Percentiles rank a stretch among this genome's conserved stretches.
Conservation (phyloP, 2,797 vertebrate species). For the Dipus sagitta region DNA sequence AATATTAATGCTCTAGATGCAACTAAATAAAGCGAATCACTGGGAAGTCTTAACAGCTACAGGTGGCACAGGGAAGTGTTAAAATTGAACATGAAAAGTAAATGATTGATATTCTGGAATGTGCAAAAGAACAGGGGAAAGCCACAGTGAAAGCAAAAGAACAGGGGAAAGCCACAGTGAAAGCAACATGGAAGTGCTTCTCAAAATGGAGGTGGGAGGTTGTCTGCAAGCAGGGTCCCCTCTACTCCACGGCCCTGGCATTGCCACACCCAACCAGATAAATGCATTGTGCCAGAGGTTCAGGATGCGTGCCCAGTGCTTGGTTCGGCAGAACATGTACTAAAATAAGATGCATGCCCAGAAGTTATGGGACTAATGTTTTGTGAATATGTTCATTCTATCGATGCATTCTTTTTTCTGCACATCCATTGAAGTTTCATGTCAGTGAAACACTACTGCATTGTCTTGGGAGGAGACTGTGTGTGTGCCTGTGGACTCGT, state of each 20-base stretch:
- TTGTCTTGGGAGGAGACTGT: too few species aligned
- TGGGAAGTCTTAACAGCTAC: background rate
- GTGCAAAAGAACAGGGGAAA: background rate
- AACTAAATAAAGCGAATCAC: background rate
- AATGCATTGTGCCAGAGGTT: background rate
- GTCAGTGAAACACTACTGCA: too few species aligned
- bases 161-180: background rate
- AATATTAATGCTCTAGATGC: background rate
- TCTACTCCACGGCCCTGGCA: too few species aligned
- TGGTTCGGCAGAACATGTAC: too few species aligned
- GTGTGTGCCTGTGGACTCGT: too few species aligned
- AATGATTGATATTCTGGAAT: background rate
- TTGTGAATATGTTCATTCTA: background rate
- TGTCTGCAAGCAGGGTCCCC: background rate
- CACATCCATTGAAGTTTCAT: too few species aligned
- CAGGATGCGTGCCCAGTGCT: too few species aligned
- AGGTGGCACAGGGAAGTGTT: background rate
- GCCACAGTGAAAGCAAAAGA: fast-evolving
- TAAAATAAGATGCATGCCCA: too few species aligned
- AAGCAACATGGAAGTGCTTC: fast-evolving
- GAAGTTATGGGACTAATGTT: background rate
- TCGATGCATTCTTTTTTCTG: fast-evolving
- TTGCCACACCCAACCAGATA: too few species aligned
- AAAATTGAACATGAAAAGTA: background rate
- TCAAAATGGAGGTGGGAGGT: background rate